Evolutionary conservation across 2,888 invertebrate genomes (phyloP), one percentile per base, ranked within the genome.

Genomic region (Bibio marci): DNA sequence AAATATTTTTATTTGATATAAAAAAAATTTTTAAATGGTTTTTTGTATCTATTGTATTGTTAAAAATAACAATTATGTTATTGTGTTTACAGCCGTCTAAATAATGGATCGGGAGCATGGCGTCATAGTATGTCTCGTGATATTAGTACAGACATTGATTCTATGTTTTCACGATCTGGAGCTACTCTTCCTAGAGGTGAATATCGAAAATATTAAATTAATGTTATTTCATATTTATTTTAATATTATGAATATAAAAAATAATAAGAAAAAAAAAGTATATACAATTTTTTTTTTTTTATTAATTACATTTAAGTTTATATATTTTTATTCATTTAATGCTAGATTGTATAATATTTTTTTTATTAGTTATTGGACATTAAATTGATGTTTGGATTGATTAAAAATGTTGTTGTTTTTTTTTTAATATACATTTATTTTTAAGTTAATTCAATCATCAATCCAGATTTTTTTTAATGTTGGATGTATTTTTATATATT

Each of bases 161-260:
- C 75, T 42, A 76, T 77, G 63, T 78, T 78, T 66, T 72, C 67
- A 55, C 69, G 63, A 46, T 57, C 62, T 22, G 59, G 61, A 48
- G 61, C 69, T 53, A 67, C 70, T 50, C 63, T 73, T 63, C 79
- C 80, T 48, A 67, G 78, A 71, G 80, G 80, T 80, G 71, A 73
- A 59, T 62, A 62, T 62, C 57, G 44, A 30, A 36, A 36, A 42
- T 38, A 30, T 19, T 28, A 34, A 27, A 14, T 35, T 28, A 33
- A 10, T 34, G 18, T 22, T 37, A 13, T 27, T 31, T 17, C n/a
- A 22, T 38, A 18, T 28, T 30, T 17, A 14, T 38, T 32, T 17
- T 31, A 11, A 31, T 31, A 18, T 28, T 12, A 35, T 27, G 27
- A 35, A 30, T 35, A 28, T 26, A 35, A 26, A 30, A 35, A 22